A percentile compares a stretch with the other conserved stretches of the same genome.
These are phyloP conservation scores for Oasisia sp. DNA, from an alignment of 2,888 invertebrate species.

Conservation along the genomic window DNA sequence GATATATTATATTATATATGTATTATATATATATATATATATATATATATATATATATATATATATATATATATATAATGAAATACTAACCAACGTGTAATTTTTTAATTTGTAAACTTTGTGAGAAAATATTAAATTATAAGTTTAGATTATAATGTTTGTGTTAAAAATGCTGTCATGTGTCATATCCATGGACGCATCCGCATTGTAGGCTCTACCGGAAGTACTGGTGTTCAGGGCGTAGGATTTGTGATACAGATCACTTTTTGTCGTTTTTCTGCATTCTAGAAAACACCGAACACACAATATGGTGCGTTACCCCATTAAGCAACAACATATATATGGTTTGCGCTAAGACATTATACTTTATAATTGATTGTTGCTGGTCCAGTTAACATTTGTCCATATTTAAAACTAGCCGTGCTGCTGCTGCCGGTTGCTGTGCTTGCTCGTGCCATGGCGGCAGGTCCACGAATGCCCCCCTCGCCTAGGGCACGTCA, in stretches of 20 bases:
- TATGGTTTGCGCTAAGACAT: neutral
- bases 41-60: constrained; percentile 28
- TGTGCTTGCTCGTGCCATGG: no score
- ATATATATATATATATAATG: constrained; percentile 25
- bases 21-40: constrained; percentile 30
- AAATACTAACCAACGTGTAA: no score
- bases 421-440: neutral
- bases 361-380: neutral
- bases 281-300: neutral
- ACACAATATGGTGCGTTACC: neutral
- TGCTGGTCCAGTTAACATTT: neutral
- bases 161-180: no score
- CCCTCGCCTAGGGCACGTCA: no score
- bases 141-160: no score
- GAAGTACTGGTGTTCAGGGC: neutral
- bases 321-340: neutral
- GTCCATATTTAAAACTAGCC: neutral
- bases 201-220: constrained; percentile 8
- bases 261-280: neutral
- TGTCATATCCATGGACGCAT: neutral
- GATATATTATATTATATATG: neutral
- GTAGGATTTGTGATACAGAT: constrained; percentile 5
- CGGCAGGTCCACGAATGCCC: no score
- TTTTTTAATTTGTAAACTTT: no score
- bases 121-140: no score